Conservation (phyloP, 2,113 vertebrate species). For the Urocynchramus pylzowi region DNA sequence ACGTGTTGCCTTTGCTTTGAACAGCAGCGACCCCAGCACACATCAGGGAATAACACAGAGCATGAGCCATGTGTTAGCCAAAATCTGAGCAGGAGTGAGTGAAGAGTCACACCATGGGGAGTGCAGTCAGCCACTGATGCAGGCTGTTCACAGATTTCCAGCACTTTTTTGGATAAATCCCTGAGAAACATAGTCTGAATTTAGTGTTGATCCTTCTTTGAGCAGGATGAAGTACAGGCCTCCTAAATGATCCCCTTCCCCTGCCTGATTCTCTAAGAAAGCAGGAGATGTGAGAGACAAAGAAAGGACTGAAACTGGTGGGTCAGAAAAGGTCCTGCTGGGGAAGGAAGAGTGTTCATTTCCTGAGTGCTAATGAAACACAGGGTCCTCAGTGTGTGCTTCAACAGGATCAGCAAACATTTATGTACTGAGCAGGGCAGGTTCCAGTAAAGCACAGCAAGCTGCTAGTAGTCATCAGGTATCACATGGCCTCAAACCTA, state of each 20-base stretch:
- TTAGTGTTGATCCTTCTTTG: not conserved
- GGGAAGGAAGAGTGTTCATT: not conserved
- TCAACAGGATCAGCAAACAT: not conserved
- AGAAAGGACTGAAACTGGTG: not conserved
- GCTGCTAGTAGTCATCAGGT: not conserved
- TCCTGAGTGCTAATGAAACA: not conserved
- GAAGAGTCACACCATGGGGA: not conserved
- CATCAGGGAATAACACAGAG: not conserved
- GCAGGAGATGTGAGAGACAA: not conserved
- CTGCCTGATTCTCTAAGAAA: not conserved
- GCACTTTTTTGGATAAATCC: not conserved
- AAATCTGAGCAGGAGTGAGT: not conserved
- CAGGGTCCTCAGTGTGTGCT: not conserved
- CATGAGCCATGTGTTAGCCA: not conserved
- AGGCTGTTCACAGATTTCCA: not conserved
- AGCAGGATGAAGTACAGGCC: not conserved
- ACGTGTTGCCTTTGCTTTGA: accelerated
- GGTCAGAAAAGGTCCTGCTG: not conserved
- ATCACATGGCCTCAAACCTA: not conserved
- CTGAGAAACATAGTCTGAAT: not conserved
- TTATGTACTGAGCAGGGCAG: not conserved
- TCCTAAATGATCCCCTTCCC: not conserved
- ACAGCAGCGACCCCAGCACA: not conserved
- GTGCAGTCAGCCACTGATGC: not conserved
- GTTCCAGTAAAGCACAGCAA: slow-evolving; percentile 9